These are phyloP conservation scores for Holotrichia oblita DNA, from an alignment of 1,140 invertebrate species.

Conservation along the genomic window DNA sequence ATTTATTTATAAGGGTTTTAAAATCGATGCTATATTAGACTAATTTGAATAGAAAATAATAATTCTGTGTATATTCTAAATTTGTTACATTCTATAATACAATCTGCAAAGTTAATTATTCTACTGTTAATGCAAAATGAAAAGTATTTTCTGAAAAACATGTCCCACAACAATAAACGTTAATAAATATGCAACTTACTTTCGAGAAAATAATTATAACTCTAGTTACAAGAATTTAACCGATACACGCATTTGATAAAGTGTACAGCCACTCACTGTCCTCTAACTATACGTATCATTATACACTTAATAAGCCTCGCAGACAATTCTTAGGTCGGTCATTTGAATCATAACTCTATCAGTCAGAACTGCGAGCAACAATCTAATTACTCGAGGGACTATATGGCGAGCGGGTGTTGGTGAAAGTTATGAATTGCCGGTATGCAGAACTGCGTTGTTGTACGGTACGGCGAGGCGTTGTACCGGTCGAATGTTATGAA, in stretches of 20 bases:
- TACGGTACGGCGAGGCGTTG: background rate
- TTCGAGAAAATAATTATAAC: background rate
- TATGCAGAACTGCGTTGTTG: background rate
- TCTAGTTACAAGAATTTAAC: background rate
- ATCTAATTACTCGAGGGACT: conserved; percentile 4
- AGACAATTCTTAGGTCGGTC: background rate
- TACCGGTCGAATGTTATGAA: conserved; percentile 22
- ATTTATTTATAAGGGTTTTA: no score
- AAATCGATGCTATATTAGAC: no score
- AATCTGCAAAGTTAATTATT: no score
- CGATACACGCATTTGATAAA: background rate
- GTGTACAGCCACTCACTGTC: background rate
- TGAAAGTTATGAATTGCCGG: background rate
- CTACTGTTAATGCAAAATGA: background rate
- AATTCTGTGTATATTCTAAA: no score
- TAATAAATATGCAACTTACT: no score
- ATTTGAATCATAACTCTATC: background rate
- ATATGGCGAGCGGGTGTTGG: background rate
- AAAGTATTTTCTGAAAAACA: background rate
- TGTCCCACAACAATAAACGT: background rate
- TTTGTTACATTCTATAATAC: no score
- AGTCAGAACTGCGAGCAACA: background rate
- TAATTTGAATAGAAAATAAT: no score
- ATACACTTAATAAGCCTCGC: background rate
- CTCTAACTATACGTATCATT: background rate